These are phyloP conservation scores for Trematomus bernacchii DNA, from an alignment of 2,797 vertebrate species.

Conservation along the genomic window DNA sequence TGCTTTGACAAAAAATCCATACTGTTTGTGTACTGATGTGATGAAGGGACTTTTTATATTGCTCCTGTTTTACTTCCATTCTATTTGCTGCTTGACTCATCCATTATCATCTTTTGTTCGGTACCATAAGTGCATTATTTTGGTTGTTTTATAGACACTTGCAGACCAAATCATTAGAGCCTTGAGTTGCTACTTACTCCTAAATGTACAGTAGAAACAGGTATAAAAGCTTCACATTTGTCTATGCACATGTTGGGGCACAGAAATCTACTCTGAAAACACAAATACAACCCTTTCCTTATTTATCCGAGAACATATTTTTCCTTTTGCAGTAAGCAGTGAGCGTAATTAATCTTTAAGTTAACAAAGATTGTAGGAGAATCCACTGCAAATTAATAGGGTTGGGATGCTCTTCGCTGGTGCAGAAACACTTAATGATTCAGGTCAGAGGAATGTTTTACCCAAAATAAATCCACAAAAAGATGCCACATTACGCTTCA, in stretches of 20 bases:
- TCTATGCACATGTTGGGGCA: background rate
- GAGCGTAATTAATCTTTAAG: conserved; percentile 17
- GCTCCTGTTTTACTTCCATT: background rate
- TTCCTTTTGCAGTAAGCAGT: background rate
- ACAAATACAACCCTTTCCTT: background rate
- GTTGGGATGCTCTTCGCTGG: background rate
- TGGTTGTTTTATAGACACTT: background rate
- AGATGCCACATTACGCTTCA: conserved; percentile 11
- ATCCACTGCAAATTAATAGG: conserved; percentile 6
- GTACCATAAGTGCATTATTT: background rate
- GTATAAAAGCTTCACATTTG: background rate
- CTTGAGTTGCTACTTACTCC: background rate
- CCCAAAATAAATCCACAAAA: background rate
- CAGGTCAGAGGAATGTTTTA: background rate
- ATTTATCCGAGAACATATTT: background rate
- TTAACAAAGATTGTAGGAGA: conserved; percentile 21
- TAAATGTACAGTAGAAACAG: background rate
- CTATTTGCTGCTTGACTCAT: background rate
- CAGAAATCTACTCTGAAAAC: background rate
- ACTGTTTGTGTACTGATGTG: background rate
- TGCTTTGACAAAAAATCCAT: too few species aligned
- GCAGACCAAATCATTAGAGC: background rate
- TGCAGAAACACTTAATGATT: background rate
- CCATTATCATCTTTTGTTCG: background rate
- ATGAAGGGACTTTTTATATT: background rate